Percentiles rank a stretch among this genome's conserved stretches.
Evolutionary conservation across 2,888 invertebrate species (phyloP).

Genomic region (Maniola hyperantus): DNA sequence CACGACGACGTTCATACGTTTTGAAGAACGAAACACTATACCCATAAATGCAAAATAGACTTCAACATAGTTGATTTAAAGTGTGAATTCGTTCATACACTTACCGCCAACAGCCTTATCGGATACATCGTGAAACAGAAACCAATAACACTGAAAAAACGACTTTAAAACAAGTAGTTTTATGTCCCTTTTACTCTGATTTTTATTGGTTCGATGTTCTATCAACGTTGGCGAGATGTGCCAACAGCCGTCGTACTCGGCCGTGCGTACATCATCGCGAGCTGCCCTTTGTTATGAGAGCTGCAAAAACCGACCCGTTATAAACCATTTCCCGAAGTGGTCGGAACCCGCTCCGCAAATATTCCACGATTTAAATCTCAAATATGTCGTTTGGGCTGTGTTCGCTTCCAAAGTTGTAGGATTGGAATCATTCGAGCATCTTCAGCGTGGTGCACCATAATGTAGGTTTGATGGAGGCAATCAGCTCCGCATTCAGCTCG

Average conservation of each 20-base stretch:
- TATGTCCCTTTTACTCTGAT: no score
- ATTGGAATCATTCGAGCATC: neutral
- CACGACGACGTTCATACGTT: no score
- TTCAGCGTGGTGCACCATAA: neutral
- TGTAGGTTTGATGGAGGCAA: neutral
- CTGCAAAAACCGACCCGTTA: slow-evolving; percentile 27
- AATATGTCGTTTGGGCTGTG: slow-evolving; percentile 5
- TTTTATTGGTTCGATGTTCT: no score
- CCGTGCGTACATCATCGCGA: slow-evolving; percentile 6
- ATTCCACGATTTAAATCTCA: slow-evolving; percentile 19
- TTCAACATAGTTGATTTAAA: no score
- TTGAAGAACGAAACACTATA: no score
- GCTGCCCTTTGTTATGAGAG: slow-evolving; percentile 24
- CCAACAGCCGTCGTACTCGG: neutral
- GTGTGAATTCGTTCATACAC: no score
- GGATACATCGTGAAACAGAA: no score
- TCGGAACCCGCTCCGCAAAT: slow-evolving; percentile 13
- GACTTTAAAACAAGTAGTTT: no score
- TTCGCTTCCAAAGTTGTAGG: neutral
- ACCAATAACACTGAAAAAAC: no score
- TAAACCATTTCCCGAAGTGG: slow-evolving; percentile 29
- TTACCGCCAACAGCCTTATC: no score
- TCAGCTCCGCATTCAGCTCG: neutral
- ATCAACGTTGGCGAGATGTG: no score
- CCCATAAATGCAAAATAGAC: no score